These are phyloP conservation scores for Chondrosia reniformis DNA, from an alignment of 37 sponge, comb jelly and placozoan species.

Conservation along the genomic window DNA sequence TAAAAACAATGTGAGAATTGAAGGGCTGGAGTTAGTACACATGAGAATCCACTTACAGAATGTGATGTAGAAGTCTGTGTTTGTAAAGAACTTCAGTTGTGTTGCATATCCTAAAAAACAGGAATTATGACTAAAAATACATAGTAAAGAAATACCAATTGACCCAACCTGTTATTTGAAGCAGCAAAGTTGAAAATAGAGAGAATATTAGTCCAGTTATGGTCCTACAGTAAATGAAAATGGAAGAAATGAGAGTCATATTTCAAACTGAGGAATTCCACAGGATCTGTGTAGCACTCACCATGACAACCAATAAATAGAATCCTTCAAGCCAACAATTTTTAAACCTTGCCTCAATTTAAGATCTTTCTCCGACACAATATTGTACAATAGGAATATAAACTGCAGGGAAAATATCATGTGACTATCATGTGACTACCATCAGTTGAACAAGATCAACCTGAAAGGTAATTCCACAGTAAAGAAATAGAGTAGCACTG, in stretches of 20 bases:
- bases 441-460: conserved; percentile 12
- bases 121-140: background rate
- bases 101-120: conserved; percentile 66
- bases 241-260: background rate
- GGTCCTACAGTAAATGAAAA: conserved; percentile 32
- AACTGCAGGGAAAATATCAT: conserved; percentile 44
- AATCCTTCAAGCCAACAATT: conserved; percentile 78
- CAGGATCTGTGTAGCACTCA: conserved; percentile 19
- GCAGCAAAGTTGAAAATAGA: conserved; percentile 45
- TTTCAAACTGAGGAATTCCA: background rate
- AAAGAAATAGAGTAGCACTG: conserved; percentile 60
- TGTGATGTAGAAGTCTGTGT: conserved; percentile 71
- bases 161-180: conserved; percentile 42
- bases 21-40: too few relatives aligned
- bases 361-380: conserved; percentile 79
- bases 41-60: conserved; percentile 48
- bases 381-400: conserved; percentile 79
- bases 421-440: background rate
- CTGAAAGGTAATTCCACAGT: conserved; percentile 81
- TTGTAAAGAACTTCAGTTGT: conserved; percentile 66
- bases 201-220: conserved; percentile 66
- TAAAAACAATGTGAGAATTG: background rate
- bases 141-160: background rate
- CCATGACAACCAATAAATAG: conserved; percentile 81
- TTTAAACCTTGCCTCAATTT: conserved; percentile 83